These are phyloP conservation scores for Sceliomorpha sp. DNA, from an alignment of 2,888 invertebrate species.

Conservation along the genomic window DNA sequence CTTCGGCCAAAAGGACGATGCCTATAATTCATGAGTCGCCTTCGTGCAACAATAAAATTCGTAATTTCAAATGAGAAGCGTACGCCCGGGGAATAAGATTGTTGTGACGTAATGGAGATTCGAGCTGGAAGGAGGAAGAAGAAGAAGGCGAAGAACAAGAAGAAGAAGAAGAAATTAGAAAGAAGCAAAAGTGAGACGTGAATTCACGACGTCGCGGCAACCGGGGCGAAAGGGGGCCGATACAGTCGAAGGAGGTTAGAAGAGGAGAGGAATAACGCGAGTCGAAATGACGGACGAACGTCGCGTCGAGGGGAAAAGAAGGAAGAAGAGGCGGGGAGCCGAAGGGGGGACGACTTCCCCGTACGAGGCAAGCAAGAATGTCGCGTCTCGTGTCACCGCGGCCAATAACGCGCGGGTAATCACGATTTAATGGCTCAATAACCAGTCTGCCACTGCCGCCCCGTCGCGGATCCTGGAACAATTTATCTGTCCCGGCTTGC, in stretches of 20 bases:
- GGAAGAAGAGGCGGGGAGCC: conserved; percentile 12
- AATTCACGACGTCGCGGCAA: conserved; percentile 9
- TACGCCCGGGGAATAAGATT: conserved; percentile 4
- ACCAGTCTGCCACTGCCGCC: conserved; percentile 58
- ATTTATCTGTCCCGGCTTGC: conserved; percentile 69
- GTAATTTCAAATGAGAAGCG: background rate
- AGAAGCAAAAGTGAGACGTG: conserved; percentile 28
- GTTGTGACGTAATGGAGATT: conserved; percentile 5
- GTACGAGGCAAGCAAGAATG: too few species aligned
- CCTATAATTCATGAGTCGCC: too few species aligned
- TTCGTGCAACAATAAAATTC: too few species aligned
- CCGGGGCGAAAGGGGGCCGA: conserved; percentile 1
- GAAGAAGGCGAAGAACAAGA: conserved; percentile 20
- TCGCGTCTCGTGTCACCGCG: conserved; percentile 67
- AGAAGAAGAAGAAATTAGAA: conserved; percentile 23
- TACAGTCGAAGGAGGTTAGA: too few species aligned
- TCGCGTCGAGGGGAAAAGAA: background rate
- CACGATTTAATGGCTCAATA: conserved; percentile 78
- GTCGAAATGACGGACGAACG: conserved; percentile 17
- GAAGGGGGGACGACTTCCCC: too few species aligned
- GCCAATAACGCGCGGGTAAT: conserved; percentile 74
- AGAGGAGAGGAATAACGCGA: too few species aligned
- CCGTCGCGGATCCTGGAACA: conserved; percentile 67
- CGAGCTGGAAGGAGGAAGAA: conserved; percentile 4
- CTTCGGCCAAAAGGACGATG: too few species aligned